These are phyloP conservation scores for Phataginus tricuspis DNA, from an alignment of 2,797 vertebrate species.

Conservation along the genomic window DNA sequence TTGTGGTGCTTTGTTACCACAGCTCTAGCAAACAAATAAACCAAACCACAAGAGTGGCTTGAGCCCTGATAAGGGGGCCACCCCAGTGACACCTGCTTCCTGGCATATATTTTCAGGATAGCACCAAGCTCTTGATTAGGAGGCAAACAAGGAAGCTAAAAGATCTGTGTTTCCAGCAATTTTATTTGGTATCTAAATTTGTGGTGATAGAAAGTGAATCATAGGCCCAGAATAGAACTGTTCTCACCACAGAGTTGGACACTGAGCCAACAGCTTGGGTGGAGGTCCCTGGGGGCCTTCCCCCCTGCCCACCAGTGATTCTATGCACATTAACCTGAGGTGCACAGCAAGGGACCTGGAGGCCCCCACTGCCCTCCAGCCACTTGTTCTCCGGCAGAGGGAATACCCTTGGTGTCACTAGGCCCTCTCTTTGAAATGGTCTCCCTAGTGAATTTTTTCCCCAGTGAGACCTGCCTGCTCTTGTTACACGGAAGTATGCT, in stretches of 20 bases:
- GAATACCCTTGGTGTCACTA: background rate
- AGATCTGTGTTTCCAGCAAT: background rate
- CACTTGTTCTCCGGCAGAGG: background rate
- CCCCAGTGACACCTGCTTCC: background rate
- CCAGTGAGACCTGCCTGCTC: background rate
- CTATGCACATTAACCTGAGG: background rate
- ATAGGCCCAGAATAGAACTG: background rate
- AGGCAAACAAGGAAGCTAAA: background rate
- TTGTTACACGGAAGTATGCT: background rate
- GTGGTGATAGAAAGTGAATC: background rate
- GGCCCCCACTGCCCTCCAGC: background rate
- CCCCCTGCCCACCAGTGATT: background rate
- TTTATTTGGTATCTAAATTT: background rate
- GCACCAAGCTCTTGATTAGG: background rate
- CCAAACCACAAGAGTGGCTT: background rate
- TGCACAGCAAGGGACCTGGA: background rate
- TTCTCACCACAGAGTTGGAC: background rate
- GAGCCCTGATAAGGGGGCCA: background rate
- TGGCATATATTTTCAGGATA: background rate
- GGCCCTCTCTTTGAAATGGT: constrained; percentile 7
- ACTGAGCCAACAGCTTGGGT: background rate
- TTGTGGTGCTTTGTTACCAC: background rate
- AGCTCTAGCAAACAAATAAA: background rate
- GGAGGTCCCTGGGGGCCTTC: background rate
- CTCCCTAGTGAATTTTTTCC: constrained; percentile 7